Evolutionary conservation across 2,888 invertebrate genomes (phyloP).

Genomic region (Listrodromus nycthemerus): DNA sequence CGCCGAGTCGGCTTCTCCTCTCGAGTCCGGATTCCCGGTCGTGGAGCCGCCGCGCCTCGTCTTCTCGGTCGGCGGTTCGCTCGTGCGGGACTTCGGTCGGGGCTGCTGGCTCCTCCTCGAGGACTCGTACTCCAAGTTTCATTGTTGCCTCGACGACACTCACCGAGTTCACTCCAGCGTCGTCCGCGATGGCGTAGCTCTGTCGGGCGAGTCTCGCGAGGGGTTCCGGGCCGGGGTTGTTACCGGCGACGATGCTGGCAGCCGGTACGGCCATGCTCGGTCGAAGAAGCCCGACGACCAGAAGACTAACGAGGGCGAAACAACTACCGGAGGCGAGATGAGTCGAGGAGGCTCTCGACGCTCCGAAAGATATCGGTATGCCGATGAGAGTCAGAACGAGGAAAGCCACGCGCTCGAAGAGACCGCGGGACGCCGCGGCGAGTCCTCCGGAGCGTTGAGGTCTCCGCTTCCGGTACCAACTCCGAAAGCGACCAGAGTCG

Average conservation of each 20-base stretch:
- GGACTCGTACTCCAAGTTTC: slow-evolving; percentile 25
- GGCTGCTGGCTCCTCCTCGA: slow-evolving; percentile 42
- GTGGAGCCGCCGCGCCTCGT: slow-evolving; percentile 43
- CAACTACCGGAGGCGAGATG: slow-evolving; percentile 55
- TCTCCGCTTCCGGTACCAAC: neutral
- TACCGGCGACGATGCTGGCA: slow-evolving; percentile 1
- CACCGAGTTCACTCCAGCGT: slow-evolving; percentile 29
- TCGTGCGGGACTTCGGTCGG: neutral
- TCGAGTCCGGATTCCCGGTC: slow-evolving; percentile 59
- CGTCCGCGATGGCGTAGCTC: neutral
- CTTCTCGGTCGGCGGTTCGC: slow-evolving; percentile 46
- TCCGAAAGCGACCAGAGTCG: slow-evolving; percentile 2
- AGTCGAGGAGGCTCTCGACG: slow-evolving; percentile 27
- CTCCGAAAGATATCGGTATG: neutral
- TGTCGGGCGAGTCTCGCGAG: slow-evolving; percentile 38
- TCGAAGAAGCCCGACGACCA: slow-evolving; percentile 57
- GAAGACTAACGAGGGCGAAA: slow-evolving; percentile 66
- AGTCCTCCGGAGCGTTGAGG: slow-evolving; percentile 28
- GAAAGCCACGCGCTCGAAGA: slow-evolving; percentile 19
- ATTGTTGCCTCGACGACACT: slow-evolving; percentile 50
- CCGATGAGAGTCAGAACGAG: slow-evolving; percentile 43
- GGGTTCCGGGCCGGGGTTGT: slow-evolving; percentile 43
- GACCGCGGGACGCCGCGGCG: slow-evolving; percentile 15
- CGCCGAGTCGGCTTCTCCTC: slow-evolving; percentile 67
- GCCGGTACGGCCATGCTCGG: slow-evolving; percentile 63